Evolutionary conservation across 2,113 vertebrate species (phyloP), one percentile per base, ranked within the genome.

Genomic region (Peromyscus polionotus): DNA sequence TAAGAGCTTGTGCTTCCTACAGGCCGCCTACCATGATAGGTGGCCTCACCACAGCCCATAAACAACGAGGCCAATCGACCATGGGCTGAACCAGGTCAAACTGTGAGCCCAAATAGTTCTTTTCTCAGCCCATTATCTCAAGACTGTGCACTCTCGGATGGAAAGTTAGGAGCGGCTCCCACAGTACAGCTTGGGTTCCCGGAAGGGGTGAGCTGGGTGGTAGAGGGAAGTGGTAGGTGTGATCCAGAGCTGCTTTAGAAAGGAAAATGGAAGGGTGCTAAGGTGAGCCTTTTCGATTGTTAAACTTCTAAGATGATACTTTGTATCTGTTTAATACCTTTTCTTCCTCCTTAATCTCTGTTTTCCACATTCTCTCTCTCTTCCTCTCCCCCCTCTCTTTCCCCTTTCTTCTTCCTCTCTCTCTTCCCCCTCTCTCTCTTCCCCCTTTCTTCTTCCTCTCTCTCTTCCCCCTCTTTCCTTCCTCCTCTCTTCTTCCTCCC

Each of bases 231-330:
- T 59, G 39, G 7, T 54, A 33, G 83, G 36, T 12, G 5, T 39
- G 61, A 73, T n/a, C 16, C n/a, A 89, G 33, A 16, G 31, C 48
- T 61, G 31, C n/a, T 90, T 26, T 6, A 90, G 65, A 57, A 68
- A 67, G 59, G 59, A 89, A 33, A 39, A 81, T 6, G 39, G 0
- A 8, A 75, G 90, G 73, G n/a, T 84, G 48, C 39, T 72, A 26
- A 51, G 9, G 42, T 68, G 20, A 89, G 11, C 31, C 57, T 96
- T 97, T 95, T 45, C 31, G 31, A 5, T 84, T 93, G 54, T 48
- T 57, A 86, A 36, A 89, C 28, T 72, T 48, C 31, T 48, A 7
- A 84, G 48, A 54, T 91, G 63, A 39, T 92, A 90, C 72, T 95
- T 93, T 65, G 31, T 28, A n/a, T 7, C 6, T 28, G 75, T 28